Evolutionary conservation across 2,797 vertebrate species (phyloP).

Genomic region (Paguma larvata): DNA sequence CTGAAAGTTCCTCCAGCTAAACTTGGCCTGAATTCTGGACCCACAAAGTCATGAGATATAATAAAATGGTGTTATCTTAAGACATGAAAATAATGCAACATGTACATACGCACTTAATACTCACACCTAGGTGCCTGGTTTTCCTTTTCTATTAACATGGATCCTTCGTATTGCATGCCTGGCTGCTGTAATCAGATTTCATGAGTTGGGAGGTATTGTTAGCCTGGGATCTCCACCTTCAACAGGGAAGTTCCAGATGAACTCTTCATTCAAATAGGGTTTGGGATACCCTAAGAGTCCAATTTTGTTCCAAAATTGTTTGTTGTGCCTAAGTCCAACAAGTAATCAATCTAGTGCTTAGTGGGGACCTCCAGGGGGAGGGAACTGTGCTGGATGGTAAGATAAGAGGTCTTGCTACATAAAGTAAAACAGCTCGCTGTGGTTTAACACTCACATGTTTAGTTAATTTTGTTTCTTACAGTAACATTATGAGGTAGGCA

Average conservation of each 20-base stretch:
- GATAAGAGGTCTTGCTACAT: background rate
- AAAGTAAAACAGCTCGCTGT: background rate
- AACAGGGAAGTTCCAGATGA: background rate
- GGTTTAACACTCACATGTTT: background rate
- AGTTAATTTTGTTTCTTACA: background rate
- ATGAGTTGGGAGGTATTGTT: background rate
- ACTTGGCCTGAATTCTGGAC: background rate
- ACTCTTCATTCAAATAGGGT: background rate
- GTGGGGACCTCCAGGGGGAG: background rate
- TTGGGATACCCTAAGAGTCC: background rate
- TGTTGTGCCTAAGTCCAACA: background rate
- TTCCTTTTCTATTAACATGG: background rate
- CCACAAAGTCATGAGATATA: background rate
- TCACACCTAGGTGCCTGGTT: background rate
- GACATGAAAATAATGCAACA: background rate
- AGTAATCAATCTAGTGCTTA: background rate
- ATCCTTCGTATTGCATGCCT: background rate
- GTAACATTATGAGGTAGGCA: background rate
- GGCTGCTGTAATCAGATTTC: background rate
- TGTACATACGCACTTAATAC: background rate
- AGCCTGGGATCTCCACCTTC: background rate
- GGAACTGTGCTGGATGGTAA: background rate
- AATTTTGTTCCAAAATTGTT: slow-evolving; percentile 38
- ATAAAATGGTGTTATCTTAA: background rate
- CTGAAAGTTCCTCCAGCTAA: background rate